Evolutionary conservation across 2,113 vertebrate species (phyloP).

Genomic region (Fregata magnificens): DNA sequence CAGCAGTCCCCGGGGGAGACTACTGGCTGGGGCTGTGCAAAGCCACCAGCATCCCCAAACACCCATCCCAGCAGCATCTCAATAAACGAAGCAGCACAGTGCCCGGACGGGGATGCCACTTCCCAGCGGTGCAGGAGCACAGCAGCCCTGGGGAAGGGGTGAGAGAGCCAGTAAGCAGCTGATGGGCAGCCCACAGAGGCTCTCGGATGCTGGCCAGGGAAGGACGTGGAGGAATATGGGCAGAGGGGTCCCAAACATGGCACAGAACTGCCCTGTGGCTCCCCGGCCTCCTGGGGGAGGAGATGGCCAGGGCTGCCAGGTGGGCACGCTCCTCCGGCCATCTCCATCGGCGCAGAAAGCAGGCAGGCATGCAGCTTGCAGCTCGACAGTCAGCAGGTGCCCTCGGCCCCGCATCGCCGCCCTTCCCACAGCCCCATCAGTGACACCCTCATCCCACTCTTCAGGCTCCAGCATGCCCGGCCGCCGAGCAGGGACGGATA

Average conservation of each 20-base stretch:
- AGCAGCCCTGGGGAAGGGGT: background rate
- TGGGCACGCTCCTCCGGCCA: accelerated
- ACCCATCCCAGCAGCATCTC: background rate
- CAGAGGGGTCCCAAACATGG: background rate
- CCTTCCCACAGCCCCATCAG: background rate
- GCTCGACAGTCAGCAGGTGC: background rate
- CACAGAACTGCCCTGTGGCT: background rate
- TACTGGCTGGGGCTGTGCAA: accelerated
- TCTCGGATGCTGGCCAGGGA: background rate
- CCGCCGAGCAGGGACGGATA: accelerated
- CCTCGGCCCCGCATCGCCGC: accelerated
- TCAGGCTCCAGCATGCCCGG: background rate
- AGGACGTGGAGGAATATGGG: background rate
- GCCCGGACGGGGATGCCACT: accelerated
- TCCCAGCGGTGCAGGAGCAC: background rate
- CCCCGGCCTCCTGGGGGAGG: accelerated
- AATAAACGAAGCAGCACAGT: accelerated
- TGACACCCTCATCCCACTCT: background rate
- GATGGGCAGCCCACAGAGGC: accelerated
- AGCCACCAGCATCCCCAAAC: background rate
- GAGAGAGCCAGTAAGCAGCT: background rate
- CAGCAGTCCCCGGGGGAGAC: background rate
- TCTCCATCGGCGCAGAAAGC: background rate
- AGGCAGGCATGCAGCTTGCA: background rate
- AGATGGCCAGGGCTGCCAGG: no score